Evolutionary conservation across 2,797 vertebrate species (phyloP).

Genomic region (Neostethus bicornis): DNA sequence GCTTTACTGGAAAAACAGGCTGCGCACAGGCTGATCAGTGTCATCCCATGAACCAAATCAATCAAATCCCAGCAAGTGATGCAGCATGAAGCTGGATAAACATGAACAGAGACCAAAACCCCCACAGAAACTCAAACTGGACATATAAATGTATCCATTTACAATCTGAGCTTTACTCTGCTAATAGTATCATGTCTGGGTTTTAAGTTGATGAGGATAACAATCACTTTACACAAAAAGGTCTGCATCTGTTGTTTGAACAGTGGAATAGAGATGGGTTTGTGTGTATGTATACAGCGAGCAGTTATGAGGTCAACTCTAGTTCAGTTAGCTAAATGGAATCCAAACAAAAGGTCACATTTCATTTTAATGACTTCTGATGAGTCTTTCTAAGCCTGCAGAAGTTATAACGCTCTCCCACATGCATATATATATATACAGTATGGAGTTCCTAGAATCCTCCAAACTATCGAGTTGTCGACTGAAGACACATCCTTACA

Average conservation of each 20-base stretch:
- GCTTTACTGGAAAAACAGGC: slow-evolving; percentile 61
- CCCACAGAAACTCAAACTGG: slow-evolving; percentile 42
- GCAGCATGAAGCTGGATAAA: slow-evolving; percentile 15
- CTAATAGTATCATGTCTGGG: slow-evolving; percentile 32
- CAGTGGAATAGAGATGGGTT: slow-evolving; percentile 54
- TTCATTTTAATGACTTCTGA: slow-evolving; percentile 31
- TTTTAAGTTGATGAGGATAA: slow-evolving; percentile 36
- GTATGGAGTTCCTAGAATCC: background rate
- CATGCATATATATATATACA: background rate
- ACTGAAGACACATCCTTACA: slow-evolving; percentile 14
- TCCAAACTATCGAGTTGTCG: slow-evolving; percentile 4
- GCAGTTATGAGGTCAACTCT: slow-evolving; percentile 54
- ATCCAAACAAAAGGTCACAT: slow-evolving; percentile 59
- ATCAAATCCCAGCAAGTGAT: slow-evolving; percentile 39
- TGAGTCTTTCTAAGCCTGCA: background rate
- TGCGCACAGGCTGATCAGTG: slow-evolving; percentile 22
- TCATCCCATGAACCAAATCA: slow-evolving; percentile 43
- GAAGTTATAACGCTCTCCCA: slow-evolving; percentile 3
- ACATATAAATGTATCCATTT: slow-evolving; percentile 35
- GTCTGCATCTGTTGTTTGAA: slow-evolving; percentile 60
- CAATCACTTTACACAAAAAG: slow-evolving; percentile 48
- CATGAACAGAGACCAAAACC: slow-evolving; percentile 30
- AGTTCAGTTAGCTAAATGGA: slow-evolving; percentile 56
- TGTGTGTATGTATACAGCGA: slow-evolving; percentile 57
- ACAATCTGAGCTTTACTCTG: slow-evolving; percentile 33